Evolutionary conservation across 2,888 invertebrate genomes (phyloP).

Genomic region (Choreutis nemorana): DNA sequence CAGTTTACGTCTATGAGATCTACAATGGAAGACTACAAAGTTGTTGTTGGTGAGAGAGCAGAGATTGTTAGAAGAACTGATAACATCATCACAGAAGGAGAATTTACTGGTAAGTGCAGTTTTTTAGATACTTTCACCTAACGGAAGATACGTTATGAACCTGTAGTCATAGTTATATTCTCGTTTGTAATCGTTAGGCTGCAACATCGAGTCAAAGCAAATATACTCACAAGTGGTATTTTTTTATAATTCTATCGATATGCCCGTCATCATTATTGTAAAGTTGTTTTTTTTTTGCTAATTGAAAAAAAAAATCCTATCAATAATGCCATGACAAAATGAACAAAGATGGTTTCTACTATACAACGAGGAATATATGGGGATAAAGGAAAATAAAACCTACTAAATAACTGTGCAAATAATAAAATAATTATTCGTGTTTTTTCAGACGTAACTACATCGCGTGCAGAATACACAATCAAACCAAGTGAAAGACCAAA

Average conservation of each 20-base stretch:
- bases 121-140: background rate
- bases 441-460: slow-evolving; percentile 73
- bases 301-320: no score
- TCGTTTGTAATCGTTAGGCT: no score
- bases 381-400: background rate
- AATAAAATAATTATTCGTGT: slow-evolving; percentile 6
- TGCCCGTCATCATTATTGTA: no score
- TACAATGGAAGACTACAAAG: slow-evolving; percentile 64
- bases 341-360: no score
- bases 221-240: no score
- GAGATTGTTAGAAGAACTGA: slow-evolving; percentile 71
- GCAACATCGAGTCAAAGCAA: no score
- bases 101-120: slow-evolving; percentile 67
- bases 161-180: no score
- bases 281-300: no score
- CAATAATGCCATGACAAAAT: no score
- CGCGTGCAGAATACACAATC: slow-evolving; percentile 74
- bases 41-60: slow-evolving; percentile 70
- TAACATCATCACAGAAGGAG: slow-evolving; percentile 71
- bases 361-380: no score
- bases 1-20: slow-evolving; percentile 64
- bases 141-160: background rate
- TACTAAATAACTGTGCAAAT: background rate
- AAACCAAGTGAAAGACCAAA: slow-evolving; percentile 70
- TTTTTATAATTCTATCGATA: no score